Evolutionary conservation across 2,888 invertebrate species (phyloP).

Genomic region (Platypus cylindrus): DNA sequence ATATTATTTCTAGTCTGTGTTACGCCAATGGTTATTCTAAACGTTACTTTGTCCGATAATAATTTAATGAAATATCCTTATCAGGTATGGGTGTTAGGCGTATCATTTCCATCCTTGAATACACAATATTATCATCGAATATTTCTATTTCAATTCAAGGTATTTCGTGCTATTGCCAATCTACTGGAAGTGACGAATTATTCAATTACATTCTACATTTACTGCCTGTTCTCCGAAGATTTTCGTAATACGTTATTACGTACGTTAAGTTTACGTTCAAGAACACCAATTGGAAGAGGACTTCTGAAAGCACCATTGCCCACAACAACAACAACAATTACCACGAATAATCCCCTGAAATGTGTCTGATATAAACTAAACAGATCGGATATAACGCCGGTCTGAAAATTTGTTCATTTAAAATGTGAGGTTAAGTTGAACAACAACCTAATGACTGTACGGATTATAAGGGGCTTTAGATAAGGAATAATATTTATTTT

Average conservation of each 20-base stretch:
- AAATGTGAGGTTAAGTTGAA: no score
- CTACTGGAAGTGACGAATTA: conserved; percentile 63
- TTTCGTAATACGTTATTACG: conserved; percentile 56
- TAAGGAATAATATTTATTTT: no score
- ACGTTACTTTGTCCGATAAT: conserved; percentile 51
- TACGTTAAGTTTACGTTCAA: conserved; percentile 44
- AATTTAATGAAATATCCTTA: conserved; percentile 49
- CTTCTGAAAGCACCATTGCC: conserved; percentile 28
- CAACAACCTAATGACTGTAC: no score
- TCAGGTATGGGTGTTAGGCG: conserved; percentile 38
- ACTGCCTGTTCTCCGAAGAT: conserved; percentile 65
- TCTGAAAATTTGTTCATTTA: no score
- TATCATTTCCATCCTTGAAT: neutral
- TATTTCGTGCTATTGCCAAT: conserved; percentile 59
- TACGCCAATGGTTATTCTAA: conserved; percentile 58
- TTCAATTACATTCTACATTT: conserved; percentile 67
- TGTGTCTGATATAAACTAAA: conserved; percentile 32
- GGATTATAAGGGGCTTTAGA: no score
- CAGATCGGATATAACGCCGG: conserved; percentile 21
- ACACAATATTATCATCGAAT: neutral
- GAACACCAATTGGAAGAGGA: conserved; percentile 25
- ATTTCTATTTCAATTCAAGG: conserved; percentile 32
- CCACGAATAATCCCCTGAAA: conserved; percentile 23
- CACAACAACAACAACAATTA: conserved; percentile 32
- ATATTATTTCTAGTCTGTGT: conserved; percentile 56